Conservation (phyloP, 2,888 invertebrate species). For the Drosophila atripex region DNA sequence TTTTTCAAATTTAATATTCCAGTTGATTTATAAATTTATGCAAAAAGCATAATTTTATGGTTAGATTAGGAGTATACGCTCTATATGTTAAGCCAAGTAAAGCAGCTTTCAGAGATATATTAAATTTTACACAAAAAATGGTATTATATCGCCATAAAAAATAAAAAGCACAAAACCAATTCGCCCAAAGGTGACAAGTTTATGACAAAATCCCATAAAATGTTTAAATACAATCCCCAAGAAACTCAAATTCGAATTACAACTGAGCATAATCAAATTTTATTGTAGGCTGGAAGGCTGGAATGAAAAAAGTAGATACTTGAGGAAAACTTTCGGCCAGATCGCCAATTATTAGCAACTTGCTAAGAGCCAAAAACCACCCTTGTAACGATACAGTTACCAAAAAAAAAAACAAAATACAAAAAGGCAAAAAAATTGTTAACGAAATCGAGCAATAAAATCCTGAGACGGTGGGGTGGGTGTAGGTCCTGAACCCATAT, state of each 20-base stretch:
- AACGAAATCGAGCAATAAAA: slow-evolving; percentile 35
- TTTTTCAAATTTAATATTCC: neutral
- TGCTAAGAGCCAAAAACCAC: slow-evolving; percentile 19
- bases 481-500: slow-evolving; percentile 4
- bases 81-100: slow-evolving; percentile 13
- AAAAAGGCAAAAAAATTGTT: slow-evolving; percentile 10
- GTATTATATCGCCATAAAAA: neutral
- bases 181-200: slow-evolving; percentile 43
- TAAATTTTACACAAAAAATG: neutral
- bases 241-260: slow-evolving; percentile 29
- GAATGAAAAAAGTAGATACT: neutral
- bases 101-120: neutral
- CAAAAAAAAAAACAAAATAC: neutral
- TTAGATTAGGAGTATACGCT: slow-evolving; percentile 21
- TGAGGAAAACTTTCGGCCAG: slow-evolving; percentile 17
- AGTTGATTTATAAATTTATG: neutral
- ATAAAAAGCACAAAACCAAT: neutral
- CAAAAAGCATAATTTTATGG: slow-evolving; percentile 1
- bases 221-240: slow-evolving; percentile 3
- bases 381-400: slow-evolving; percentile 19
- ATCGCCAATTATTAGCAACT: slow-evolving; percentile 40
- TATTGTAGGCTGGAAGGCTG: slow-evolving; percentile 2
- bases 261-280: slow-evolving; percentile 27
- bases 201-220: slow-evolving; percentile 20
- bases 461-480: slow-evolving; percentile 1